phyloP scores from a whole-genome alignment of 2,797 vertebrate genomes.

The Sebastes variabilis region DNA sequence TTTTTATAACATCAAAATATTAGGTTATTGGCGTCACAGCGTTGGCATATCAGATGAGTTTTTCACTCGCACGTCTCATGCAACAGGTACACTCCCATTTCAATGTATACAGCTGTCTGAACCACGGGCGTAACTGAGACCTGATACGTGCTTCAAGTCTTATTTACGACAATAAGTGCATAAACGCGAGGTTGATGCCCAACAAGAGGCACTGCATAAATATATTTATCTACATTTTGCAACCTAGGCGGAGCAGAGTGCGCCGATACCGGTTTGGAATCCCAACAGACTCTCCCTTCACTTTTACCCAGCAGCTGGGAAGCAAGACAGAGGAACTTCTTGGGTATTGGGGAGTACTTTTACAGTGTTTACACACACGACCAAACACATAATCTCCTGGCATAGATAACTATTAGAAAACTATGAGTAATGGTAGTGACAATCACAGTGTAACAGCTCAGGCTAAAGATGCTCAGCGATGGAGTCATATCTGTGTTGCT shows the following conservation, averaged over 20 bases:
- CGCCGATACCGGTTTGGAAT: not conserved
- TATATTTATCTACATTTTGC: too few species aligned
- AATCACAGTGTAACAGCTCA: not conserved
- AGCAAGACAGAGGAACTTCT: too few species aligned
- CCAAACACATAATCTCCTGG: not conserved
- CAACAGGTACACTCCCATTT: not conserved
- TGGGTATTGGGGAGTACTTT: too few species aligned
- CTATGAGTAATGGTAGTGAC: not conserved
- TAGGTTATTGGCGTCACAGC: too few species aligned
- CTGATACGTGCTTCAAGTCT: too few species aligned
- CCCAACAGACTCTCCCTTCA: not conserved
- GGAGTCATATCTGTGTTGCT: conserved; percentile 3
- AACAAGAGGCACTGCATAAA: too few species aligned
- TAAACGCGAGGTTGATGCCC: not conserved
- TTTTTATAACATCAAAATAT: too few species aligned
- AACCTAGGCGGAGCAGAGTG: not conserved
- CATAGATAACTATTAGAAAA: not conserved
- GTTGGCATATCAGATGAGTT: too few species aligned
- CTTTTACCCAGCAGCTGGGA: not conserved
- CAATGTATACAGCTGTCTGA: too few species aligned
- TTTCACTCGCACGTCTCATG: not conserved
- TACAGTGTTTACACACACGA: not conserved
- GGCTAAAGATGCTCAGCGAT: conserved; percentile 13
- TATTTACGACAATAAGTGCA: too few species aligned
- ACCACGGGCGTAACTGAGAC: too few species aligned